These are phyloP conservation scores for Silurus meridionalis DNA, from an alignment of 2,113 vertebrate species.

Conservation along the genomic window DNA sequence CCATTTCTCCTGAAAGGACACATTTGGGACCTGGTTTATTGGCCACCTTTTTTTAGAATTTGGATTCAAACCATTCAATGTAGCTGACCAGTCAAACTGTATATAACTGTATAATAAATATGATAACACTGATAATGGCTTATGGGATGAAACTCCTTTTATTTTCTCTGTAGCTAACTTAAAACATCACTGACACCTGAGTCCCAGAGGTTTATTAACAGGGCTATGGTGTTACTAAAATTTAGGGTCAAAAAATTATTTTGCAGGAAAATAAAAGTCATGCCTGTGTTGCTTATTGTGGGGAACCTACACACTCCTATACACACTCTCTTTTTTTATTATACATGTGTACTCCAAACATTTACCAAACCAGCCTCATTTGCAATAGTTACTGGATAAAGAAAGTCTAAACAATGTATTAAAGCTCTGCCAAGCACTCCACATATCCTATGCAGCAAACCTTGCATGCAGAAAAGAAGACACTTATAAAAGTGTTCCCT, in stretches of 20 bases:
- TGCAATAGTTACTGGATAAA: not conserved
- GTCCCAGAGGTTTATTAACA: not conserved
- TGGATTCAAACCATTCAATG: not conserved
- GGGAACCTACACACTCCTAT: not conserved
- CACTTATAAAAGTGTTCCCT: not conserved
- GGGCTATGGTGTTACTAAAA: not conserved
- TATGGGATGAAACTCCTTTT: not conserved
- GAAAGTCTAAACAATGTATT: not conserved
- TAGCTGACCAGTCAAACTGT: not conserved
- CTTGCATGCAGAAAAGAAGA: not conserved
- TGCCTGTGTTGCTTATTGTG: not conserved
- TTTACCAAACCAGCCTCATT: not conserved
- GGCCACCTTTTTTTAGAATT: not conserved
- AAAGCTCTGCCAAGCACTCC: not conserved
- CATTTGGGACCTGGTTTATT: not conserved
- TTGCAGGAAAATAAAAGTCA: not conserved
- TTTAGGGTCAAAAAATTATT: not conserved
- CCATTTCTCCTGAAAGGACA: not conserved
- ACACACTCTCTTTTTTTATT: not conserved
- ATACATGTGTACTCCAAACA: not conserved
- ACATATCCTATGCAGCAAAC: not conserved
- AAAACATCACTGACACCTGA: not conserved
- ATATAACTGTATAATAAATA: constrained; percentile 8
- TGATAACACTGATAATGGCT: not conserved
- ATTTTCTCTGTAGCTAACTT: not conserved